These are phyloP conservation scores for Rhagologus leucostigma DNA, from an alignment of 2,113 vertebrate genomes.

Conservation along the genomic window DNA sequence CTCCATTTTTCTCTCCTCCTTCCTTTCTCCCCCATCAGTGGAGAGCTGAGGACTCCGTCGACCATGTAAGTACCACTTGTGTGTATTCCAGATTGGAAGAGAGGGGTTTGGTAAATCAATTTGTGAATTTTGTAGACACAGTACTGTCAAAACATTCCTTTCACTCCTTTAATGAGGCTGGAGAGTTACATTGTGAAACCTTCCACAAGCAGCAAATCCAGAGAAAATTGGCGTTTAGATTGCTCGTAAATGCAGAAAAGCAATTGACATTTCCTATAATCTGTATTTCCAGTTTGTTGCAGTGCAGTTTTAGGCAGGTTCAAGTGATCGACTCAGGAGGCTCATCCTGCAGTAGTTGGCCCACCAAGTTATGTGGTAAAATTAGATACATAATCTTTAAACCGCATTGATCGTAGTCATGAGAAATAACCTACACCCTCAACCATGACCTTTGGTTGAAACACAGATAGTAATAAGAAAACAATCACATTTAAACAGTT, in stretches of 20 bases:
- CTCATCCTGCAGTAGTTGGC: slow-evolving; percentile 38
- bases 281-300: slow-evolving; percentile 69
- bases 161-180: slow-evolving; percentile 57
- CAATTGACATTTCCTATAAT: slow-evolving; percentile 73
- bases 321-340: slow-evolving; percentile 52
- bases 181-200: slow-evolving; percentile 53
- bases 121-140: slow-evolving; percentile 68
- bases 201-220: slow-evolving; percentile 66
- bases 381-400: slow-evolving; percentile 68
- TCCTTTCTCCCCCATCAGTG: slow-evolving; percentile 86
- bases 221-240: slow-evolving; percentile 74
- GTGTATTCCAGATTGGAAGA: slow-evolving; percentile 79
- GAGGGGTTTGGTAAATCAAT: slow-evolving; percentile 69
- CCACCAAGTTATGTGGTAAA: slow-evolving; percentile 53
- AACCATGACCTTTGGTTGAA: slow-evolving; percentile 58
- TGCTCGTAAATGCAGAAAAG: slow-evolving; percentile 68
- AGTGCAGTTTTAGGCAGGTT: slow-evolving; percentile 68
- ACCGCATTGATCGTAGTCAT: slow-evolving; percentile 65
- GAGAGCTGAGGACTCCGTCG: slow-evolving; percentile 92
- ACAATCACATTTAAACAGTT: slow-evolving; percentile 57
- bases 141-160: slow-evolving; percentile 68
- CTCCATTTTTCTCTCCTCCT: slow-evolving; percentile 71
- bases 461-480: slow-evolving; percentile 49
- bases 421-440: slow-evolving; percentile 59
- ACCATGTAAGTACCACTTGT: slow-evolving; percentile 95